Percentiles rank a stretch among this genome's conserved stretches.
Evolutionary conservation across 1,140 invertebrate genomes (phyloP).

Genomic region (Neodiprion virginianus): DNA sequence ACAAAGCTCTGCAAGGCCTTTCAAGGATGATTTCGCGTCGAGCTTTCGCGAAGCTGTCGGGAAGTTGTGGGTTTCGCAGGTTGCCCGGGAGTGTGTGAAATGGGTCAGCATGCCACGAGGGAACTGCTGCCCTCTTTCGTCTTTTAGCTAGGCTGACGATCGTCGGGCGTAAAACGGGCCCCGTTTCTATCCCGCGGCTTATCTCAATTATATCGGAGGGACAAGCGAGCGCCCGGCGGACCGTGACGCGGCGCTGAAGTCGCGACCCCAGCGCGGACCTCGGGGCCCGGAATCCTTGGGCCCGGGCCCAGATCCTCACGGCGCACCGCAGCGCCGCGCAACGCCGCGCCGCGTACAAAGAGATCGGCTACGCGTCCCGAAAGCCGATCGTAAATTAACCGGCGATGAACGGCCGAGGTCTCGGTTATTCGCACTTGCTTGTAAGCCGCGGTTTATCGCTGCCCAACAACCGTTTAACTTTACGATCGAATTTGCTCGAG

Average conservation of each 20-base stretch:
- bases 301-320: background rate
- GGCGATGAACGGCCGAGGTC: slow-evolving; percentile 50
- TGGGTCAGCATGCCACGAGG: background rate
- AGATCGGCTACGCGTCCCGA: slow-evolving; percentile 31
- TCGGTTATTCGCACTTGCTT: slow-evolving; percentile 13
- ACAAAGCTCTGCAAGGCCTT: too few relatives aligned
- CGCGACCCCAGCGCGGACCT: background rate
- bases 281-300: background rate
- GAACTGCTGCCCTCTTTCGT: background rate
- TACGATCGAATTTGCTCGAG: slow-evolving; percentile 45
- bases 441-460: slow-evolving; percentile 48
- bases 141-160: background rate
- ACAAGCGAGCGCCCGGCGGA: background rate
- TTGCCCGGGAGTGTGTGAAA: background rate
- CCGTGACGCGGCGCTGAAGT: background rate
- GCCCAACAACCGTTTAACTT: slow-evolving; percentile 58
- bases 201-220: background rate
- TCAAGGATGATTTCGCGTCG: too few relatives aligned
- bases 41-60: too few relatives aligned
- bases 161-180: background rate
- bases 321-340: slow-evolving; percentile 20
- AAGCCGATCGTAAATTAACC: slow-evolving; percentile 55
- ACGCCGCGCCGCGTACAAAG: slow-evolving; percentile 35
- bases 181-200: too few relatives aligned
- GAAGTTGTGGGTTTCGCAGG: too few relatives aligned